Conservation (phyloP, 2,888 invertebrate genomes). For the Beris morrisii region DNA sequence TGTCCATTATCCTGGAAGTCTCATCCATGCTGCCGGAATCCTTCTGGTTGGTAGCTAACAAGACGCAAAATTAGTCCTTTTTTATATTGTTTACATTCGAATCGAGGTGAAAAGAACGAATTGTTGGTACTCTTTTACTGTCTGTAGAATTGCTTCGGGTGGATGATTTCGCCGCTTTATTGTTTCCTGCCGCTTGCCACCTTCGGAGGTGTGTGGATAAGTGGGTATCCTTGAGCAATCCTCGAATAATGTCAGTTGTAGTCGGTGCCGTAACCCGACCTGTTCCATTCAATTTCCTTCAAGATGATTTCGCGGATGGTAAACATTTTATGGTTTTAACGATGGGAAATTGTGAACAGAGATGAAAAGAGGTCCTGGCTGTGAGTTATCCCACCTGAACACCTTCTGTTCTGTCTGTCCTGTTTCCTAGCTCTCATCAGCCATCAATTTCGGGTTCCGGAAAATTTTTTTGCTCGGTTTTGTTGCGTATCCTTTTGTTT, state of each 20-base stretch:
- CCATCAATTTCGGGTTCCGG: neutral
- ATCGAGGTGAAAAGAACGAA: too few relatives aligned
- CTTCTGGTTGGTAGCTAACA: too few relatives aligned
- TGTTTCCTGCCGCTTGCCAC: neutral
- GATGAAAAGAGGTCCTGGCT: neutral
- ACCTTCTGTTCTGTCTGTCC: neutral
- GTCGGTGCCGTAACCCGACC: conserved; percentile 8
- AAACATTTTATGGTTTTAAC: conserved; percentile 38
- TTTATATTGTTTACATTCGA: conserved; percentile 3
- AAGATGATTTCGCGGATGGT: conserved; percentile 32
- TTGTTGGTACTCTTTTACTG: too few relatives aligned
- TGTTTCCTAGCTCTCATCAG: neutral
- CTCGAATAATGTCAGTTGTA: conserved; percentile 24
- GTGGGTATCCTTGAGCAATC: neutral
- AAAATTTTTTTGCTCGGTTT: neutral
- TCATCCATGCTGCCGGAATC: too few relatives aligned
- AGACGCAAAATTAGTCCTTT: conserved; percentile 1
- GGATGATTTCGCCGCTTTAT: neutral
- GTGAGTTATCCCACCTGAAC: conserved; percentile 21
- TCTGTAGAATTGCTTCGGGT: too few relatives aligned
- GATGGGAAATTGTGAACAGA: neutral
- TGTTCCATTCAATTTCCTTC: conserved; percentile 28
- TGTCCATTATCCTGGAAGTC: too few relatives aligned
- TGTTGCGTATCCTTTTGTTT: conserved; percentile 9
- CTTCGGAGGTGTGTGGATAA: neutral